Evolutionary conservation across 1,140 invertebrate genomes (phyloP).

Genomic region (Brachionus rubens): DNA sequence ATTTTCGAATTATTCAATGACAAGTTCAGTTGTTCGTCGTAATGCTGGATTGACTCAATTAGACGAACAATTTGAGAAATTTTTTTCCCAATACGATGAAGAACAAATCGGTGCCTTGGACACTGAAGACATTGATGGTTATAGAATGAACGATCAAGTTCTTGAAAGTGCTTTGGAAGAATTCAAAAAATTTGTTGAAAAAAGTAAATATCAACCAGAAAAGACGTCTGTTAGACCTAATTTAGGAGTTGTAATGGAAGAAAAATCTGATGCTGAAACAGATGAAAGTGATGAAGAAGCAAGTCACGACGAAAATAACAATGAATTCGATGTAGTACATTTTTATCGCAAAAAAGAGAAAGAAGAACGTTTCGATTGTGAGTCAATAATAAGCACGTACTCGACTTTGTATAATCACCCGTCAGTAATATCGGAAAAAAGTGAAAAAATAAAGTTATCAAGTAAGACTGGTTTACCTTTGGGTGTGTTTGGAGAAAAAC

Average conservation of each 20-base stretch:
- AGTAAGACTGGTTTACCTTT: conserved; percentile 46
- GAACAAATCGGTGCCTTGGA: conserved; percentile 82
- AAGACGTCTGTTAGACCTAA: background rate
- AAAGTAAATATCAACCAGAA: conserved; percentile 31
- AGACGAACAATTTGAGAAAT: conserved; percentile 86
- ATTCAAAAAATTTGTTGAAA: conserved; percentile 33
- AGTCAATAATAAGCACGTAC: conserved; percentile 83
- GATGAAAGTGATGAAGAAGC: conserved; percentile 62
- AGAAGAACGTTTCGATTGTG: conserved; percentile 83
- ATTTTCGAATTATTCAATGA: conserved; percentile 91
- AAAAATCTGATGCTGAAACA: conserved; percentile 30
- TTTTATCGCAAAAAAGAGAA: conserved; percentile 61
- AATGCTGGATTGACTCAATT: conserved; percentile 77
- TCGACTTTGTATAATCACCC: conserved; percentile 87
- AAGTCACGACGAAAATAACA: conserved; percentile 58
- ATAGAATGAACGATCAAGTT: conserved; percentile 66
- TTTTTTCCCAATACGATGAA: conserved; percentile 77
- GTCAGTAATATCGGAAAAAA: conserved; percentile 74
- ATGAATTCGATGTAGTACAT: conserved; percentile 63
- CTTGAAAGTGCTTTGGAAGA: conserved; percentile 59
- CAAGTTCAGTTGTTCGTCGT: conserved; percentile 79
- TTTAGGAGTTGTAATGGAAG: background rate
- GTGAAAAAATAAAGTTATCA: conserved; percentile 62
- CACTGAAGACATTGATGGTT: conserved; percentile 81
- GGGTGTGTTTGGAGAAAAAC: conserved; percentile 37